phyloP scores from a whole-genome alignment of 2,888 invertebrate genomes.

The Drosophila koepferae region DNA sequence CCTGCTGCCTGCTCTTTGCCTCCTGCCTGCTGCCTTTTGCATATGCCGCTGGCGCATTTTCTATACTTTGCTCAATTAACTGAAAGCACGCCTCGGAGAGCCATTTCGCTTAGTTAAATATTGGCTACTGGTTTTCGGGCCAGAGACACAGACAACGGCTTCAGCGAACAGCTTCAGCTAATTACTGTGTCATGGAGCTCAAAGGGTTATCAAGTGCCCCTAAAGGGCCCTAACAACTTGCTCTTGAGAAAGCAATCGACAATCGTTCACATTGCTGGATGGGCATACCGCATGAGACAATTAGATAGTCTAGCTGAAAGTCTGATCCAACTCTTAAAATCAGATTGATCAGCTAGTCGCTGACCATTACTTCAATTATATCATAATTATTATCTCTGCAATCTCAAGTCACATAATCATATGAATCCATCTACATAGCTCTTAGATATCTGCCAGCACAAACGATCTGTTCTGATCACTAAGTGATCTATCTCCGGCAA shows the following conservation, averaged over 20 bases:
- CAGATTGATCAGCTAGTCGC: not conserved
- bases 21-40: slow-evolving; percentile 6
- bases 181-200: slow-evolving; percentile 39
- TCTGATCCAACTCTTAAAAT: not conserved
- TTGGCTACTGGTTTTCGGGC: slow-evolving; percentile 64
- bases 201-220: slow-evolving; percentile 11
- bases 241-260: not conserved
- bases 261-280: slow-evolving; percentile 14
- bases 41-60: slow-evolving; percentile 48
- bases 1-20: too few relatives aligned
- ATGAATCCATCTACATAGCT: not conserved
- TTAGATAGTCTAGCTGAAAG: not conserved
- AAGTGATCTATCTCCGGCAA: slow-evolving; percentile 36
- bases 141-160: not conserved
- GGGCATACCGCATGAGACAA: too few relatives aligned
- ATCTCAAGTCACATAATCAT: not conserved
- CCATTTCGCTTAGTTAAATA: slow-evolving; percentile 60
- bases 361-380: not conserved
- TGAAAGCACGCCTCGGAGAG: slow-evolving; percentile 39
- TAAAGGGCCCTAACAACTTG: not conserved
- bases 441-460: not conserved
- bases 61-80: slow-evolving; percentile 55
- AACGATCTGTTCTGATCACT: slow-evolving; percentile 29
- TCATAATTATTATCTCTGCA: not conserved
- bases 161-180: slow-evolving; percentile 22